Base-by-base conservation (phyloP, 1,140 invertebrate species). In the Episyrphus balteatus region DNA sequence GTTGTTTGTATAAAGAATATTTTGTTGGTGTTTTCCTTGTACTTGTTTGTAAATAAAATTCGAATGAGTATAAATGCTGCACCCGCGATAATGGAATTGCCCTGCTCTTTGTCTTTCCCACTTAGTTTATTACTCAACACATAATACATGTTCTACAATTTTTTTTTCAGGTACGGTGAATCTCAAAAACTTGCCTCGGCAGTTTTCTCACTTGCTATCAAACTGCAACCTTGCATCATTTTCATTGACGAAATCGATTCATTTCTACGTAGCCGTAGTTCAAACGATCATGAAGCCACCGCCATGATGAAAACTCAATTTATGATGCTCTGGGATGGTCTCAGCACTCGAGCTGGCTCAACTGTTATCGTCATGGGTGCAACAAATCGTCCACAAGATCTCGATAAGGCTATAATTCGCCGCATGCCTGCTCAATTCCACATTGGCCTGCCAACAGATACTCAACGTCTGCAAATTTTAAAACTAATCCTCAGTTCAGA, bases 161-260 rank as follows among this genome's bases (percentile, higher is more conserved):
- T 26, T 3, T 26, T 26, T 26, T 26, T 26, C 12, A 43, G 42
- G 42, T 43, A 92, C 56, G 95, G 95, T 10, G 95, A 99, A 71
- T 96, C 92, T 51, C 92, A 98, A 68, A 98, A 98, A 68, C 70
- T 98, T 42, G 90, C 92, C 10, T 81, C 88, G 5, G 94, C 94
- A 17, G 89, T 98, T 0, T 99, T 99, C 68, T 86, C 88, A 12
- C 71, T 98, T 36, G 94, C 94, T 21, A 77, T 86, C 1, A 96
- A 96, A 68, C 68, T 96, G 33, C 88, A 95, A 64, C 92, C 92
- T 1, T 89, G 88, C 51, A 95, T 94, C 46, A 88, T 95, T 45
- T 94, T 95, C 59, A 86, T 96, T 61, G 95, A 98, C 75, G 95
- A 98, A 78, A 97, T 99, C 57, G 94, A 98, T 73, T 96, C 93